These are phyloP conservation scores for Leucophora obtusa DNA, from an alignment of 2,888 invertebrate species.

Conservation along the genomic window DNA sequence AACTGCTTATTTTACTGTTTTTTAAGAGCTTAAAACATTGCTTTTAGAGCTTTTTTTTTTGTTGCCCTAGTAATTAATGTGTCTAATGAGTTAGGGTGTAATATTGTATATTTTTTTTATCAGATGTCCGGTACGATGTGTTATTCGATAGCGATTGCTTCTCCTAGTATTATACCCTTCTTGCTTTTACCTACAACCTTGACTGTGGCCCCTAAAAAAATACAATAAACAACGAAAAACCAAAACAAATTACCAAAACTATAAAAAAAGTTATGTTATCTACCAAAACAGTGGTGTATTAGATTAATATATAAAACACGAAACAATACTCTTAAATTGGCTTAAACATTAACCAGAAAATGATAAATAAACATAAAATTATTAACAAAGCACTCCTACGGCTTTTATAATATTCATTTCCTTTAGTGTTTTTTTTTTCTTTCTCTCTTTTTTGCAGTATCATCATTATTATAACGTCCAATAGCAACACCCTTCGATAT, in stretches of 20 bases:
- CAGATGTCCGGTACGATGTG: no score
- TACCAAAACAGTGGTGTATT: background rate
- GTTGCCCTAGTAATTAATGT: no score
- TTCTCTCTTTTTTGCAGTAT: slow-evolving; percentile 16
- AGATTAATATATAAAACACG: background rate
- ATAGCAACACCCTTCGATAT: background rate
- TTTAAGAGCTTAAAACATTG: no score
- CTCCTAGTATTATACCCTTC: no score
- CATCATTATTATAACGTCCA: background rate
- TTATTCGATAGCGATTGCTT: no score
- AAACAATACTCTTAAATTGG: background rate
- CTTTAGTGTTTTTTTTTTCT: background rate
- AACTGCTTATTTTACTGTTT: no score
- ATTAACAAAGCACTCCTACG: background rate
- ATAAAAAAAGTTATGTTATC: background rate
- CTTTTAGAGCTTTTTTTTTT: no score
- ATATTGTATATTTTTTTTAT: no score
- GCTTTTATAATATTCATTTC: background rate
- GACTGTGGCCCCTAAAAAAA: background rate
- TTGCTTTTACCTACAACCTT: no score
- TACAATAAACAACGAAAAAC: background rate
- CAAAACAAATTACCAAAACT: background rate
- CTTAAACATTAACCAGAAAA: background rate
- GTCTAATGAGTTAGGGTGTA: no score
- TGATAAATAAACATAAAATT: slow-evolving; percentile 13